These are phyloP conservation scores for Pseudochirops corinnae DNA, from an alignment of 2,797 vertebrate genomes.

Conservation along the genomic window DNA sequence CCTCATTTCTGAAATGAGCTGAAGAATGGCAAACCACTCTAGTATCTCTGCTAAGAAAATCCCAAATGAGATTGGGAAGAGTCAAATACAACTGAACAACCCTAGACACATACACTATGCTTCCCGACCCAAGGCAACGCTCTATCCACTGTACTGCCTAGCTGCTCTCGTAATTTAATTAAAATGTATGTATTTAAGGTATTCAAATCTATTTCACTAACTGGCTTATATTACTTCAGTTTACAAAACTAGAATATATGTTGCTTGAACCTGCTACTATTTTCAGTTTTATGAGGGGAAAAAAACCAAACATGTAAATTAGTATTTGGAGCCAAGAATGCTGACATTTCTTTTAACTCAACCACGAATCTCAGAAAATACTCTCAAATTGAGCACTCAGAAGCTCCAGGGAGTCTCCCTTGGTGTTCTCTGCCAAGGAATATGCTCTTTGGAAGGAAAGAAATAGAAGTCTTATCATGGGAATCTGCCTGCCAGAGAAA, in stretches of 20 bases:
- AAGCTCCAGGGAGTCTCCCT: neutral
- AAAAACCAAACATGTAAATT: neutral
- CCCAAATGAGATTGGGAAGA: neutral
- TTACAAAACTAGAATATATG: neutral
- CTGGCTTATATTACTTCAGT: neutral
- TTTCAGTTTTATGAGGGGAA: neutral
- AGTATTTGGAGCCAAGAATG: neutral
- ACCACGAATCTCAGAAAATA: neutral
- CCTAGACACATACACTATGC: neutral
- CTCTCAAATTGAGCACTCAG: constrained; percentile 4
- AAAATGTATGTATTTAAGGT: neutral
- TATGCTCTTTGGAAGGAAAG: neutral
- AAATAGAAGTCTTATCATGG: neutral
- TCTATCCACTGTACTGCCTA: neutral
- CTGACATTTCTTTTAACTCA: constrained; percentile 5
- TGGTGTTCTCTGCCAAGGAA: neutral
- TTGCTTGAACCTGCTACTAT: neutral
- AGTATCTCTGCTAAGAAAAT: neutral
- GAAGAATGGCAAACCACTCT: neutral
- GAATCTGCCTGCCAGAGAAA: neutral
- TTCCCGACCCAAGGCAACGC: neutral
- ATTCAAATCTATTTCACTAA: neutral
- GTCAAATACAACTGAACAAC: neutral
- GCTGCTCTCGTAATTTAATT: neutral
- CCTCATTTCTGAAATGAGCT: neutral